Conservation (phyloP, 2,113 vertebrate species). For the Campylorhamphus procurvoides region DNA sequence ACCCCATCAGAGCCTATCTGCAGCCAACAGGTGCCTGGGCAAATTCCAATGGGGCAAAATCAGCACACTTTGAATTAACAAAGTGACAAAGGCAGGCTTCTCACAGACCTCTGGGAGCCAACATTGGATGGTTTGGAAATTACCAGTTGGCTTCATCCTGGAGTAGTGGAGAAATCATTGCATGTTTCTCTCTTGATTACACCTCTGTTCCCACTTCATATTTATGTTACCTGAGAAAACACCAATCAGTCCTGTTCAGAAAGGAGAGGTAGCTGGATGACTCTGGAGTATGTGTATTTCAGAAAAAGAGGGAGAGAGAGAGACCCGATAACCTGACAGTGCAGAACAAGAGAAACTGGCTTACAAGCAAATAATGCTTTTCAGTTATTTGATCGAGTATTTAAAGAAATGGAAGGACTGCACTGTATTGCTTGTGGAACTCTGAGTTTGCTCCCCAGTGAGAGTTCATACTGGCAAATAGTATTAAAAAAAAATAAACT, state of each 20-base stretch:
- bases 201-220: background rate
- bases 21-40: constrained; percentile 23
- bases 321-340: background rate
- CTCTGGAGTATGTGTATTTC: background rate
- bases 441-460: background rate
- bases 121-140: background rate
- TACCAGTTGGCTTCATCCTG: background rate
- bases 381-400: background rate
- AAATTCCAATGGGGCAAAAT: constrained; percentile 23
- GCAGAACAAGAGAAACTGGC: background rate
- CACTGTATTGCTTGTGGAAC: background rate
- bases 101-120: background rate
- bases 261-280: background rate
- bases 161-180: background rate
- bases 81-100: background rate
- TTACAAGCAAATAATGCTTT: background rate
- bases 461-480: background rate
- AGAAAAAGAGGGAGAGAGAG: background rate
- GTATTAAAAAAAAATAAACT: background rate
- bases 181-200: background rate
- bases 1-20: background rate
- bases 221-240: background rate
- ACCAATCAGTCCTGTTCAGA: background rate
- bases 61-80: constrained; percentile 14
- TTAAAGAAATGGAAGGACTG: background rate